phyloP scores from a whole-genome alignment of 2,888 invertebrate species.

The Encarsia formosa region DNA sequence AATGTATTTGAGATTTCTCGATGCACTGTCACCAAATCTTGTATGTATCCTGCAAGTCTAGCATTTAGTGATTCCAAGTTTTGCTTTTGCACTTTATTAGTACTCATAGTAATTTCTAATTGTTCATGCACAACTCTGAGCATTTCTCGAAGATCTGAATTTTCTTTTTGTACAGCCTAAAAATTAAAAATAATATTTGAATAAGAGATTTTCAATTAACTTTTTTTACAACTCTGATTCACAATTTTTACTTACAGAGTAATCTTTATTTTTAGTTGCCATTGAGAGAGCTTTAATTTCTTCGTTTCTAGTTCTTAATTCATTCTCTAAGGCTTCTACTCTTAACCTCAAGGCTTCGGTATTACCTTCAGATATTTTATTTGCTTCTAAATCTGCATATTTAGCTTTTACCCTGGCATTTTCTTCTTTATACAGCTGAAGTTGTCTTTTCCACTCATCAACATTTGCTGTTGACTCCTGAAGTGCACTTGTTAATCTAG shows the following conservation, averaged over 20 bases:
- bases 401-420: conserved; percentile 77
- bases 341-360: conserved; percentile 67
- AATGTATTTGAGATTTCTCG: conserved; percentile 78
- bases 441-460: conserved; percentile 96
- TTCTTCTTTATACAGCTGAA: conserved; percentile 88
- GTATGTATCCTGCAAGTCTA: conserved; percentile 75
- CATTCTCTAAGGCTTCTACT: conserved; percentile 77
- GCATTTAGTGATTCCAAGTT: conserved; percentile 77
- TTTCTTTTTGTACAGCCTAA: conserved; percentile 61
- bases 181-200: conserved; percentile 26
- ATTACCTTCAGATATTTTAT: conserved; percentile 54
- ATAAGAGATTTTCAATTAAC: neutral
- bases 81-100: conserved; percentile 77
- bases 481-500: conserved; percentile 88
- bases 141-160: conserved; percentile 63
- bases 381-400: conserved; percentile 67
- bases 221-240: neutral
- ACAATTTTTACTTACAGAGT: conserved; percentile 34
- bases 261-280: conserved; percentile 49
- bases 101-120: conserved; percentile 71
- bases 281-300: conserved; percentile 66
- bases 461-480: conserved; percentile 96
- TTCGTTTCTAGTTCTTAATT: conserved; percentile 77
- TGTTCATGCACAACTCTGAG: conserved; percentile 75
- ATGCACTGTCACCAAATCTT: conserved; percentile 77